Evolutionary conservation across 2,888 invertebrate species (phyloP).

Genomic region (Drosophila antonietae): DNA sequence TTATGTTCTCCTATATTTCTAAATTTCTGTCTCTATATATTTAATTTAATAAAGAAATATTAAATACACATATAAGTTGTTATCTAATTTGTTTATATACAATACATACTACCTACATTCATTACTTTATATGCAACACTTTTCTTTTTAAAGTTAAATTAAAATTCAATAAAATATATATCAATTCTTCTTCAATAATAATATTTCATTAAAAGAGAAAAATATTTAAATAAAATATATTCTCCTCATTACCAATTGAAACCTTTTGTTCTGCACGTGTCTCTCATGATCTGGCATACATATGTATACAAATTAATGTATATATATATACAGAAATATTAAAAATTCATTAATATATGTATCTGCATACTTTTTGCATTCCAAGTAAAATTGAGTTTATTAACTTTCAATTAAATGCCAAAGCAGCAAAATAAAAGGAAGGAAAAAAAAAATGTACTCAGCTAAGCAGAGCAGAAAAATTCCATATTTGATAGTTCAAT

Average conservation of each 20-base stretch:
- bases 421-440: constrained; percentile 24
- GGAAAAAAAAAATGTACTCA: background rate
- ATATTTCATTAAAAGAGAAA: too few relatives aligned
- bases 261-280: constrained; percentile 52
- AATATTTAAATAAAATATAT: background rate
- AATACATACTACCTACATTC: too few relatives aligned
- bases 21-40: too few relatives aligned
- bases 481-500: constrained; percentile 40
- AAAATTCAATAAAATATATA: background rate
- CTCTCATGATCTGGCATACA: background rate
- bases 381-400: constrained; percentile 43
- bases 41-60: too few relatives aligned
- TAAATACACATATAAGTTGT: too few relatives aligned
- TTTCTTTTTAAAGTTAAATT: too few relatives aligned
- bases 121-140: too few relatives aligned
- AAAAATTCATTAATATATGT: background rate
- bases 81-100: too few relatives aligned
- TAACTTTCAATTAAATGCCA: constrained; percentile 49
- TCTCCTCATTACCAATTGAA: background rate
- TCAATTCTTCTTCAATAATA: background rate
- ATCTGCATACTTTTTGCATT: constrained; percentile 1
- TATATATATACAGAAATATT: too few relatives aligned
- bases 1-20: too few relatives aligned
- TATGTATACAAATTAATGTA: background rate
- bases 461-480: constrained; percentile 5